Base-by-base conservation (phyloP, 1,140 invertebrate genomes). In the Bombus impatiens region DNA sequence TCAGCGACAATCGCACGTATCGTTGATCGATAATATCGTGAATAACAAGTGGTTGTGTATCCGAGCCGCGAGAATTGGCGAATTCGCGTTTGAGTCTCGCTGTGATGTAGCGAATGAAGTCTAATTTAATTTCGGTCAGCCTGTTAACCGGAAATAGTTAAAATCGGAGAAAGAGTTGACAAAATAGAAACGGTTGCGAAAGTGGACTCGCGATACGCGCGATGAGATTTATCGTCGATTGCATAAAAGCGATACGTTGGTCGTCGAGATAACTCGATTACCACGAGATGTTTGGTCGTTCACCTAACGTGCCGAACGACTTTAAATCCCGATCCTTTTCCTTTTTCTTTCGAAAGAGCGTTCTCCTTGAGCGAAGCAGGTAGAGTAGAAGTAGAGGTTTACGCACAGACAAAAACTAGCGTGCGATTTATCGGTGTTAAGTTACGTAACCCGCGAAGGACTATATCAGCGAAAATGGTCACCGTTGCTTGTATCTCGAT, bases 101-200 rank as follows among this genome's bases (percentile, higher is more conserved):
- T 1, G 15, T 6, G 47, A 47, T 5, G 18, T 18, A 22, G 18
- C 18, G 47, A 53, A 22, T 22, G 47, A 53, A 53, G 18, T 8
- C 5, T 53, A 53, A 10, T 22, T 8, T 62, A 4, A 62, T 62
- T 62, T n/a, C 28, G 28, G 3, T 9, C 12, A 4, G 59, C 12
- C 18, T 22, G 47, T 40, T 0, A 12, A 13, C 40, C 40, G 32
- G 40, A 22, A 65, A 22, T 32, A 28, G 4, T 76, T 37, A 35
- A 53, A 22, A 18, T 53, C 18, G n/a, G 9, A 10, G 22, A 10
- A n/a, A 74, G 40, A 35, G 13, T 53, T 2, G 59, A 32, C 32
- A 44, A 57, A 42, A 44, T 40, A 67, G 9, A 22, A 28, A 35
- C n/a, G 22, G 59, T 78, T 57, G n/a, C 59, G 81, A 83, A 76